Evolutionary conservation across 2,888 invertebrate genomes (phyloP), one percentile per base, ranked within the genome.

Genomic region (Bhutanitis thaidina): DNA sequence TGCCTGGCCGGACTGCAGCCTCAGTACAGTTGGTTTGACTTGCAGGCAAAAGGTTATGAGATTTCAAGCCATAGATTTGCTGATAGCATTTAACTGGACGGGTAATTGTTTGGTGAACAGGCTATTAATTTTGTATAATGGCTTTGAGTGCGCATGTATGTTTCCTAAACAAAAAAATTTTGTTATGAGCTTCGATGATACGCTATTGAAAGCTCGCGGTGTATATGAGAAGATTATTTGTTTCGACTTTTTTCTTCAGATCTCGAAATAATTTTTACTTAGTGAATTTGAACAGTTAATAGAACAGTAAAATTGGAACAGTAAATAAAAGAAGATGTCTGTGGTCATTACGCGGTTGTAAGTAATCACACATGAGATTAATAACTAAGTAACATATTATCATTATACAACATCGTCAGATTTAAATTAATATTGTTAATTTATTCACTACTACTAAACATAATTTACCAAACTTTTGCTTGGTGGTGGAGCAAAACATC

Each of bases 11-110:
- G 44, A 34, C 7, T 12, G 34, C 34, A 55, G 50, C 56, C 56
- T 53, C 58, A 57, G 56, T 69, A 76, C 64, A 67, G 67, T 70
- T 71, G 67, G 68, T 75, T 80, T 77, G 71, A 74, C 78, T 81
- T 76, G 69, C 74, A 83, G 78, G 79, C 83, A 84, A 84, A 82
- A 86, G 83, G 83, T 87, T 85, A 85, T 71, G 74, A 84, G 84
- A 86, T 86, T 80, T 82, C 75, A 75, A 82, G 77, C 84, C 77
- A 80, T 78, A 85, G 84, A 86, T 85, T 78, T 66, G 71, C 79
- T 78, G 85, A 86, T 87, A 85, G 80, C 81, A 80, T 86, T 86
- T 79, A 83, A 78, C 79, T 69, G 81, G 71, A 72, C 75, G 72
- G 72, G 77, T 83, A 84, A 86, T 87, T 85, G 86, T 87, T 86